Evolutionary conservation across 2,888 invertebrate species (phyloP), one percentile per base, ranked within the genome.

Genomic region (Zygothrica quintamaculata): DNA sequence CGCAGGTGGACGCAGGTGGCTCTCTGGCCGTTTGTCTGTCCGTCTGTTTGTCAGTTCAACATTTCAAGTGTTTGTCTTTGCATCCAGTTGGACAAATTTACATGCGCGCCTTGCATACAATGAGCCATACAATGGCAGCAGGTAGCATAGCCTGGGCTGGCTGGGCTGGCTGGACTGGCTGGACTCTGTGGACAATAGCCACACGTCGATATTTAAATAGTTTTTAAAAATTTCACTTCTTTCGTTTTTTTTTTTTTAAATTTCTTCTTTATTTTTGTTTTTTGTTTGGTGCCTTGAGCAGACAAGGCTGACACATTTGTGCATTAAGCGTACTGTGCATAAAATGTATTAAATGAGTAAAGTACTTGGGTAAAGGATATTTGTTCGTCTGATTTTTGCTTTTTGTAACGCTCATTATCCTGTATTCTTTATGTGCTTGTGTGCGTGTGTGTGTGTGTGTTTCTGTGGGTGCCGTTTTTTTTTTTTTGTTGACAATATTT

Each of bases 121-220:
- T 72, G 64, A 65, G 69, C 33, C 52, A 58, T 44, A 58, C 48
- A 58, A 22, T n/a, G n/a, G 33, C 56, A 53, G 43, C 58, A 42
- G 29, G 8, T n/a, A 9, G 25, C 11, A 3, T 11, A 25, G 7
- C n/a, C n/a, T n/a, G n/a, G n/a, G n/a, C 50, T 3, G 29, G 12
- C 11, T 15, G 13, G 12, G n/a, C 65, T 69, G 69, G 58, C 62
- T 59, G 69, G 48, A 46, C 55, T 13, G 47, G 18, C 55, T 68
- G 58, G 47, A 25, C 57, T 58, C 55, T 65, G 52, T 65, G 65
- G 67, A 70, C 84, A 82, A 66, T 74, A 77, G 76, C 60, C 87
- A 79, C 81, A 71, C 87, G 74, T 76, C 82, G 85, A 72, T 87
- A 87, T 87, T 81, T 65, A 87, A 84, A 84, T 81, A 87, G 69